These are phyloP conservation scores for Ephydatia muelleri DNA, from an alignment of 37 sponge, comb jelly and placozoan species.

Conservation along the genomic window DNA sequence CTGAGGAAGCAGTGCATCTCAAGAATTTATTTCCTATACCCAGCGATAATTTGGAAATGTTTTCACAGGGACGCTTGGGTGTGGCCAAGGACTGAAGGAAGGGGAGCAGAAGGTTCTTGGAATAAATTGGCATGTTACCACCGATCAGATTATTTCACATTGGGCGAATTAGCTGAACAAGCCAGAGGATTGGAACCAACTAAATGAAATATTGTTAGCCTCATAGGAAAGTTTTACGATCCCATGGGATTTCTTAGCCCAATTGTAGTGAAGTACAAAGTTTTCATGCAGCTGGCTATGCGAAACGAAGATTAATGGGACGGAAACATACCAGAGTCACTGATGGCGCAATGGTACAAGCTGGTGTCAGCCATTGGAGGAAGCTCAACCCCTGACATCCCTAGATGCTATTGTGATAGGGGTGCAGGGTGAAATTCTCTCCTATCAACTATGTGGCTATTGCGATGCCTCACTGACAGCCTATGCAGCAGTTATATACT, in stretches of 20 bases:
- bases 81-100: too few relatives aligned
- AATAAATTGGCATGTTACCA: slow-evolving; percentile 7
- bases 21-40: not conserved
- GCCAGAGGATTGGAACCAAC: slow-evolving; percentile 14
- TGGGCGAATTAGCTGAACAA: slow-evolving; percentile 5
- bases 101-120: slow-evolving; percentile 27
- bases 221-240: slow-evolving; percentile 36
- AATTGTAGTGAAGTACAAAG: slow-evolving; percentile 22
- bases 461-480: slow-evolving; percentile 42
- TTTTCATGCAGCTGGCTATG: slow-evolving; percentile 28
- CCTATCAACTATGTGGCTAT: slow-evolving; percentile 30
- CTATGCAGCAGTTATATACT: slow-evolving; percentile 36
- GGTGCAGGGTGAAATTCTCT: not conserved
- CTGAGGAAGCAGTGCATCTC: not conserved
- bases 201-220: slow-evolving; percentile 24
- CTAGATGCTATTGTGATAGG: slow-evolving; percentile 21
- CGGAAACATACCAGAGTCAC: slow-evolving; percentile 5
- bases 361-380: slow-evolving; percentile 15
- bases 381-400: slow-evolving; percentile 19
- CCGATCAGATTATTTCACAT: slow-evolving; percentile 12
- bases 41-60: too few relatives aligned
- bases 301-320: slow-evolving; percentile 24
- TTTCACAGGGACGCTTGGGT: too few relatives aligned
- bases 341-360: not conserved
- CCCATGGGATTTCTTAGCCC: slow-evolving; percentile 38